A percentile compares a stretch with the other conserved stretches of the same genome.
phyloP scores from a whole-genome alignment of 2,113 vertebrate genomes.

The Gobio gobio region DNA sequence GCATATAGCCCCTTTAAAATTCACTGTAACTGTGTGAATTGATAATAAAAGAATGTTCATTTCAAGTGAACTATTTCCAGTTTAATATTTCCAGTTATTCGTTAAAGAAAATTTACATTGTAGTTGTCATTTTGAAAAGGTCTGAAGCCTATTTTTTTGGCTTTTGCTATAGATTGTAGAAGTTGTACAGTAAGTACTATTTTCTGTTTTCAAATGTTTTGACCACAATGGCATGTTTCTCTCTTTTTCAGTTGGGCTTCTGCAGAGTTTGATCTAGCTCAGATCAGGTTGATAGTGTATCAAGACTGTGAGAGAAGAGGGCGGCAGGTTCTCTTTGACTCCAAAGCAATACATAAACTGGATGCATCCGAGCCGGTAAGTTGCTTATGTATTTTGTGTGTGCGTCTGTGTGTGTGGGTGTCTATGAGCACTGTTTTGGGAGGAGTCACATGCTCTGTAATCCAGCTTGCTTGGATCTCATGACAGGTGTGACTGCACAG shows the following conservation, averaged over 20 bases:
- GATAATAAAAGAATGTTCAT: background rate
- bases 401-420: conserved; percentile 27
- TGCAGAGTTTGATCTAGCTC: conserved; percentile 82
- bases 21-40: background rate
- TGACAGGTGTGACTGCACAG: conserved; percentile 59
- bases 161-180: background rate
- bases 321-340: conserved; percentile 88
- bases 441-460: conserved; percentile 57
- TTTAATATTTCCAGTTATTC: background rate
- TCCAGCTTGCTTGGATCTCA: conserved; percentile 55
- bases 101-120: background rate
- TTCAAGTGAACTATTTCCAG: background rate
- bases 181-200: background rate
- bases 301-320: conserved; percentile 89
- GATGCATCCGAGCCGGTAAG: conserved; percentile 57
- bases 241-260: conserved; percentile 79
- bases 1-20: too few relatives aligned
- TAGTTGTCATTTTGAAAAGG: background rate
- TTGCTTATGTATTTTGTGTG: conserved; percentile 9
- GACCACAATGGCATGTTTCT: background rate
- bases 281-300: conserved; percentile 87
- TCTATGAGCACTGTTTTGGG: conserved; percentile 43
- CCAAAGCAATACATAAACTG: conserved; percentile 83
- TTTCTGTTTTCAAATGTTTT: background rate
- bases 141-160: background rate